A percentile compares a stretch with the other conserved stretches of the same genome.
Evolutionary conservation across 2,888 invertebrate genomes (phyloP).

Genomic region (Eristalis intricaria): DNA sequence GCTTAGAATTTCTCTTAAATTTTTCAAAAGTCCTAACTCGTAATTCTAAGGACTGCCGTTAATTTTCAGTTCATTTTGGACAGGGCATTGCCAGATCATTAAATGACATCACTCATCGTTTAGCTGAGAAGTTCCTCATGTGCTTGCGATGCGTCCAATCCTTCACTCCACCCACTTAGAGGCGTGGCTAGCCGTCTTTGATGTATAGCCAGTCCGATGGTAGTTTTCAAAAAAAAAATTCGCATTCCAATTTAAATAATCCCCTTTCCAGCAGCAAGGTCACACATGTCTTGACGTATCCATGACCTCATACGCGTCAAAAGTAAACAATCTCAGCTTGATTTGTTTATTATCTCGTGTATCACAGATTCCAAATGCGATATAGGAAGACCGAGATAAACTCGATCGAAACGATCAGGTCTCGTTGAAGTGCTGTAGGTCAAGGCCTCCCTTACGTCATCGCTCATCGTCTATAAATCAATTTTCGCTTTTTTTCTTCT

Average conservation of each 20-base stretch:
- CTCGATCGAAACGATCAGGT: neutral
- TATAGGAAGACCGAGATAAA: constrained; percentile 2
- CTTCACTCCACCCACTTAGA: neutral
- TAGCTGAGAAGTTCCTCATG: too few relatives aligned
- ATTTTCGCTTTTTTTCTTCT: neutral
- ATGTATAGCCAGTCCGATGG: neutral
- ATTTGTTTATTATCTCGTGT: neutral
- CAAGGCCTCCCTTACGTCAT: neutral
- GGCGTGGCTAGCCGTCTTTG: neutral
- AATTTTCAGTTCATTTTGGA: too few relatives aligned
- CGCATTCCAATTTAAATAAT: neutral
- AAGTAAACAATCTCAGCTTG: neutral
- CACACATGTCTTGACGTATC: neutral
- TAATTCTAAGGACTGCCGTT: too few relatives aligned
- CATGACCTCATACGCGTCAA: neutral
- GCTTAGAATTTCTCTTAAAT: too few relatives aligned
- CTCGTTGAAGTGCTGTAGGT: neutral
- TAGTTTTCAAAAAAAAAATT: neutral
- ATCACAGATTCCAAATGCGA: neutral
- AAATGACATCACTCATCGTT: too few relatives aligned
- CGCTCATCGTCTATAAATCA: constrained; percentile 13
- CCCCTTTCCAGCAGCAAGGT: neutral
- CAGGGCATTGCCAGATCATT: too few relatives aligned
- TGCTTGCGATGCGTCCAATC: too few relatives aligned
- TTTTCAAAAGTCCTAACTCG: too few relatives aligned